phyloP scores from a whole-genome alignment of 2,888 invertebrate genomes.

The Beris chalybata region DNA sequence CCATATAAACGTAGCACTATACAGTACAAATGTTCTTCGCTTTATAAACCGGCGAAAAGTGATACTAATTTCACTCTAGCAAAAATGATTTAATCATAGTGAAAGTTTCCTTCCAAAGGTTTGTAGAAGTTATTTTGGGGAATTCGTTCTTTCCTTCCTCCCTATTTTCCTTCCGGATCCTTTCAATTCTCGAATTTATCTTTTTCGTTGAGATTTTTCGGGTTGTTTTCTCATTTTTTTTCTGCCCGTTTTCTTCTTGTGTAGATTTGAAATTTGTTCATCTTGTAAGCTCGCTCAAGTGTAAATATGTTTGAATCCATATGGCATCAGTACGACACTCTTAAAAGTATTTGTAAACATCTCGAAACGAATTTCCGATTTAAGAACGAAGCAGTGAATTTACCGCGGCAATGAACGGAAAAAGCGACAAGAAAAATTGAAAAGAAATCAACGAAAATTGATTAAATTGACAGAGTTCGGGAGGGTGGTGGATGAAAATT shows the following conservation, averaged over 20 bases:
- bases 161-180: slow-evolving; percentile 11
- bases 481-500: too few relatives aligned
- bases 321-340: slow-evolving; percentile 3
- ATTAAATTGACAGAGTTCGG: too few relatives aligned
- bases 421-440: neutral
- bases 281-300: slow-evolving; percentile 2
- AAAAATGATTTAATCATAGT: slow-evolving; percentile 14
- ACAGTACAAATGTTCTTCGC: too few relatives aligned
- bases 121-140: neutral
- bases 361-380: slow-evolving; percentile 33
- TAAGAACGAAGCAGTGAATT: slow-evolving; percentile 3
- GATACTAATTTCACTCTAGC: slow-evolving; percentile 18
- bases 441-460: too few relatives aligned
- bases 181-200: slow-evolving; percentile 7
- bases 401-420: slow-evolving; percentile 1
- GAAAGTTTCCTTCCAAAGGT: neutral
- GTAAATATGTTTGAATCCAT: slow-evolving; percentile 18
- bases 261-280: slow-evolving; percentile 8
- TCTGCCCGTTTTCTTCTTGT: neutral
- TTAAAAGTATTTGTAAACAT: slow-evolving; percentile 29
- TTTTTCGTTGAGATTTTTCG: neutral
- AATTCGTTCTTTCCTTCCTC: slow-evolving; percentile 5
- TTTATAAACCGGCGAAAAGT: neutral
- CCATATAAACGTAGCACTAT: too few relatives aligned
- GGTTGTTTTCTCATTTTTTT: neutral